phyloP scores from a whole-genome alignment of 2,797 vertebrate species.

The Craterocephalus amniculus region DNA sequence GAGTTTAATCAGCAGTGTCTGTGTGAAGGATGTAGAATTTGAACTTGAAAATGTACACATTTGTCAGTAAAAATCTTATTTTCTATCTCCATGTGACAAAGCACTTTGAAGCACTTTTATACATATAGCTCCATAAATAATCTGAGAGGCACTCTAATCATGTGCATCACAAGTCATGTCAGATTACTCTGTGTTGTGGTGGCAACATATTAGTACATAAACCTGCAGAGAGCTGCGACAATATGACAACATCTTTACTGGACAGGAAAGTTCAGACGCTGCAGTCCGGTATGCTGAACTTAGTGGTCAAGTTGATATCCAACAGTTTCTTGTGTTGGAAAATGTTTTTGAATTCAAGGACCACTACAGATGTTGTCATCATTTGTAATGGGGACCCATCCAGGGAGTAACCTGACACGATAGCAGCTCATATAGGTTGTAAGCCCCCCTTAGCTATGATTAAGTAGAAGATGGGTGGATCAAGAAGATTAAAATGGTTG shows the following conservation, averaged over 20 bases:
- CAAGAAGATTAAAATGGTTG: too few species aligned
- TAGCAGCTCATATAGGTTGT: too few species aligned
- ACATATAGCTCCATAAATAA: too few species aligned
- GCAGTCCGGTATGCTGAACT: too few species aligned
- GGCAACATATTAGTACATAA: neutral
- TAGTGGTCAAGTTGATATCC: neutral
- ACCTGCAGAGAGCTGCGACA: neutral
- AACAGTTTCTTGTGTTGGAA: neutral
- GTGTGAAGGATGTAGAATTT: neutral
- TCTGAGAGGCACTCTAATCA: neutral
- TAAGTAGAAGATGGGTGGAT: too few species aligned
- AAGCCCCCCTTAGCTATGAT: too few species aligned
- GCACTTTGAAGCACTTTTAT: neutral
- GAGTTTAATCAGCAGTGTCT: constrained; percentile 18
- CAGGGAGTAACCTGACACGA: too few species aligned
- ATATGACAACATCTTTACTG: neutral
- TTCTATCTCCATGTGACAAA: neutral
- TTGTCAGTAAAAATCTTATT: neutral
- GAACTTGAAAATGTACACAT: neutral
- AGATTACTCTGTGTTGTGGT: too few species aligned
- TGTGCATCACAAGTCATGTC: too few species aligned
- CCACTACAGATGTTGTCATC: neutral
- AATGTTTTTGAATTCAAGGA: neutral
- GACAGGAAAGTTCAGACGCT: too few species aligned
- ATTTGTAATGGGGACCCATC: neutral